phyloP scores from a whole-genome alignment of 1,140 invertebrate species.

The Rhyacophila brunnea region DNA sequence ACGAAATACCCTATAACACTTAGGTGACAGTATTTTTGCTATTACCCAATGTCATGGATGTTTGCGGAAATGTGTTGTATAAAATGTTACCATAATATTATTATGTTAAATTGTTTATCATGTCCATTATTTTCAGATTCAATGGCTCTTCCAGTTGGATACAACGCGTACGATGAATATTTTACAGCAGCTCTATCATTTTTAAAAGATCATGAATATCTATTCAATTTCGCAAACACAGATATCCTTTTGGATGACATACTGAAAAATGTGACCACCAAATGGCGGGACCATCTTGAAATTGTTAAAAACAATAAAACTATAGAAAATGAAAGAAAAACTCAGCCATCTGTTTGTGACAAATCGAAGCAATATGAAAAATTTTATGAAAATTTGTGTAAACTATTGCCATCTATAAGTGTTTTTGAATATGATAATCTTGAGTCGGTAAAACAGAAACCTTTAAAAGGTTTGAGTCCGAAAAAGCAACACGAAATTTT shows the following conservation, averaged over 20 bases:
- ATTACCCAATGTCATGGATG: too few relatives aligned
- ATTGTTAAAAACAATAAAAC: constrained; percentile 32
- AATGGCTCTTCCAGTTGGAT: constrained; percentile 33
- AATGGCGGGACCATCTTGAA: constrained; percentile 53
- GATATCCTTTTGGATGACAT: constrained; percentile 59
- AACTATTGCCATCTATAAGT: background rate
- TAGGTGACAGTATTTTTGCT: too few relatives aligned
- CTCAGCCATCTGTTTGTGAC: background rate
- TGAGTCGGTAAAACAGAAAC: constrained; percentile 1
- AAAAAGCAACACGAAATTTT: constrained; percentile 74
- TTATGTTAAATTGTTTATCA: too few relatives aligned
- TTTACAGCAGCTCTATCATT: constrained; percentile 59
- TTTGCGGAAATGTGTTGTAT: too few relatives aligned
- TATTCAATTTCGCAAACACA: constrained; percentile 67
- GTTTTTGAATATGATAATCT: background rate
- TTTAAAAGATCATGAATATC: constrained; percentile 61
- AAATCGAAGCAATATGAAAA: background rate
- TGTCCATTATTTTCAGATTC: background rate
- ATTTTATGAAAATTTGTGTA: background rate
- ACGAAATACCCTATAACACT: too few relatives aligned
- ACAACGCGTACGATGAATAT: constrained; percentile 48
- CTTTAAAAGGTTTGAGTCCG: constrained; percentile 45
- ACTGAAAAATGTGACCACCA: constrained; percentile 55
- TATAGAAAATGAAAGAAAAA: background rate
- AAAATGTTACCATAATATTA: too few relatives aligned